Evolutionary conservation across 2,888 invertebrate genomes (phyloP).

Genomic region (Eretmocerus hayati): DNA sequence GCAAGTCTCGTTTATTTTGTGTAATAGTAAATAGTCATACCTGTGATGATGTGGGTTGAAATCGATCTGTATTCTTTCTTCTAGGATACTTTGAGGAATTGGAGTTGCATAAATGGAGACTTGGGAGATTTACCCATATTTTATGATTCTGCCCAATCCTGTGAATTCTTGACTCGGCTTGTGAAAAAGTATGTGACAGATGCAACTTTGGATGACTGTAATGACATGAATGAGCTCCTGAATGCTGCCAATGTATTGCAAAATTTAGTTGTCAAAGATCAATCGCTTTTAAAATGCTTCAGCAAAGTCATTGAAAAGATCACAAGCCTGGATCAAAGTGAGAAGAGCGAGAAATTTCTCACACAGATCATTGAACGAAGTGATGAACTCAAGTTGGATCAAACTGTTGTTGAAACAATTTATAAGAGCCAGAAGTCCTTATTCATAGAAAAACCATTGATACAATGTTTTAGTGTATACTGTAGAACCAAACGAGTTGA

Average conservation of each 20-base stretch:
- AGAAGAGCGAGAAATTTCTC: slow-evolving; percentile 28
- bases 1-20: slow-evolving; percentile 34
- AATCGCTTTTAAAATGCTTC: slow-evolving; percentile 22
- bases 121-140: slow-evolving; percentile 26
- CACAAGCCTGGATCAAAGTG: slow-evolving; percentile 22
- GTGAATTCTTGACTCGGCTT: slow-evolving; percentile 25
- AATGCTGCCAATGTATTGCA: slow-evolving; percentile 24
- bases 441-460: slow-evolving; percentile 34
- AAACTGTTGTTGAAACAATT: slow-evolving; percentile 29
- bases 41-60: background rate
- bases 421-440: slow-evolving; percentile 27
- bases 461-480: slow-evolving; percentile 12
- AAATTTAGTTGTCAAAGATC: slow-evolving; percentile 12
- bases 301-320: slow-evolving; percentile 30
- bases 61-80: slow-evolving; percentile 8
- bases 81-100: slow-evolving; percentile 35
- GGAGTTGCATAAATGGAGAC: slow-evolving; percentile 26
- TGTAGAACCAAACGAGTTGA: slow-evolving; percentile 17
- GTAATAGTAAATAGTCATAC: too few species aligned
- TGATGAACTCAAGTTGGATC: slow-evolving; percentile 23
- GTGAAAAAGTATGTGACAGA: slow-evolving; percentile 30
- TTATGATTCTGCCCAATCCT: slow-evolving; percentile 23
- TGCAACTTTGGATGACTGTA: slow-evolving; percentile 24
- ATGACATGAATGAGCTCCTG: slow-evolving; percentile 24
- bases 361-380: slow-evolving; percentile 21